Evolutionary conservation across 2,797 vertebrate genomes (phyloP), one percentile per base, ranked within the genome.

Genomic region (Microcaecilia unicolor): DNA sequence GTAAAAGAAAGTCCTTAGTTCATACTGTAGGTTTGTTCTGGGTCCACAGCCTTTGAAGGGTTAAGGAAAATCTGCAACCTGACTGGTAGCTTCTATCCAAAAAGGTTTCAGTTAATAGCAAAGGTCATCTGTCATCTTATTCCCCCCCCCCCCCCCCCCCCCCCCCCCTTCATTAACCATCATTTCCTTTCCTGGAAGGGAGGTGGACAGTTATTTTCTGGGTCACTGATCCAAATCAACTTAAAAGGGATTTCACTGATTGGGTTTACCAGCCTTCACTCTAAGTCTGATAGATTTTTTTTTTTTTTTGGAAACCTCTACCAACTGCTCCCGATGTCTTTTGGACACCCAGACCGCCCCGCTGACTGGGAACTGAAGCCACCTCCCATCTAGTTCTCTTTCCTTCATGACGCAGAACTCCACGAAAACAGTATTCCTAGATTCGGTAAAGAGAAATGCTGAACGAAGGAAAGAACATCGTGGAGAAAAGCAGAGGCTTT

Each of bases 121-220:
- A 44, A 76, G 73, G 72, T 76, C 68, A 54, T 63, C 67, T 64
- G 47, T 49, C 22, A 60, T 57, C 67, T 64, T 45, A 10, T 67
- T 76, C 24, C 1, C 70, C 64, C 64, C 64, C 68, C 70, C 70
- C n/a, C n/a, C n/a, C 70, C 70, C n/a, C n/a, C n/a, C n/a, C n/a
- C n/a, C n/a, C n/a, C n/a, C n/a, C 42, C 8, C 62, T 73, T 90
- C 86, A 86, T 80, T 66, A 79, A 72, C 78, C 76, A 86, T 90
- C 83, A 87, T 88, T 92, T 91, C 86, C 90, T 89, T 67, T 78
- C 32, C 78, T 72, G 72, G 79, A 57, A 61, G 84, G 82, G 85
- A n/a, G n/a, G n/a, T n/a, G n/a, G n/a, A n/a, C n/a, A 85, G 76
- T 80, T 70, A 86, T 90, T 92, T 89, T 87, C 87, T 83, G 83